phyloP scores from a whole-genome alignment of 1,140 invertebrate genomes.

The Pogonus chalceus region DNA sequence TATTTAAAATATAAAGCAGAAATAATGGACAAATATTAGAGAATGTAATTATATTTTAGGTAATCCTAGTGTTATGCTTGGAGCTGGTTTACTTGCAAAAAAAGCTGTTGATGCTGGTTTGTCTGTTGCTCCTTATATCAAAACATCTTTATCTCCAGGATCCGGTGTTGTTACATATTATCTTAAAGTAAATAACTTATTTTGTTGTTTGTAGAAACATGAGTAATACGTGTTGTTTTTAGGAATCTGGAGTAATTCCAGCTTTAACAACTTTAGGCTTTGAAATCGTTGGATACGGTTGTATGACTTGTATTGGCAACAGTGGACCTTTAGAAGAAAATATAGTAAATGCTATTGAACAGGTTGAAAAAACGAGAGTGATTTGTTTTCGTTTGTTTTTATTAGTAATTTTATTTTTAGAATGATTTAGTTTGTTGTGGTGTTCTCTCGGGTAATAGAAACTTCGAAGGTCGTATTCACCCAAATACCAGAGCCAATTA shows the following conservation, averaged over 20 bases:
- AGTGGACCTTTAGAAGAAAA: constrained; percentile 87
- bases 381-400: constrained; percentile 13
- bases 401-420: constrained; percentile 11
- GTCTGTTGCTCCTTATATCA: constrained; percentile 83
- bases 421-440: constrained; percentile 90
- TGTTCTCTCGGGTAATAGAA: constrained; percentile 91
- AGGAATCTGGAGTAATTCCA: constrained; percentile 72
- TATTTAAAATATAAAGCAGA: too few relatives aligned
- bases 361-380: constrained; percentile 31
- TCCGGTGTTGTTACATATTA: constrained; percentile 98
- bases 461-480: constrained; percentile 96
- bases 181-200: constrained; percentile 50
- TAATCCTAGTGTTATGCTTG: constrained; percentile 96
- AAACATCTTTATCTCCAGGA: constrained; percentile 92
- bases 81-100: constrained; percentile 85
- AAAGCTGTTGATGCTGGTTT: constrained; percentile 91
- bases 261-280: constrained; percentile 83
- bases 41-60: too few relatives aligned
- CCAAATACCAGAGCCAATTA: constrained; percentile 95
- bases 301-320: constrained; percentile 99
- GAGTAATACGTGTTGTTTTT: constrained; percentile 9
- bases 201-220: background rate
- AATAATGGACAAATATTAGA: too few relatives aligned
- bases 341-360: constrained; percentile 87
- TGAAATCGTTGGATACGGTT: constrained; percentile 90